Conservation (phyloP, 2,888 invertebrate genomes). For the Tinea pellionella region DNA sequence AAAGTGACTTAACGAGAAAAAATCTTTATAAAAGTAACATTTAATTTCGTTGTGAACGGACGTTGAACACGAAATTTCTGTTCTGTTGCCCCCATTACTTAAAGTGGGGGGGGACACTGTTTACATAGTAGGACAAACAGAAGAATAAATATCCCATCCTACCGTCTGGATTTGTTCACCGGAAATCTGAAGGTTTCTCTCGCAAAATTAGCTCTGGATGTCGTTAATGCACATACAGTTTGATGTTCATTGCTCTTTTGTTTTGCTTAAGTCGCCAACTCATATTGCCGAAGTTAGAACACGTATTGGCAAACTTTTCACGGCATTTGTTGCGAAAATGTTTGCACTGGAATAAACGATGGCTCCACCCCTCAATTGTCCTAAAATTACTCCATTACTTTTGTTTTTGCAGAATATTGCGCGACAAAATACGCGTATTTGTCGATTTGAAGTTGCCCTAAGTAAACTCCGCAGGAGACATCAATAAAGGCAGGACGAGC, state of each 20-base stretch:
- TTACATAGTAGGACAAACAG: neutral
- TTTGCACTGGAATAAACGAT: neutral
- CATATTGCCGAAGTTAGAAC: neutral
- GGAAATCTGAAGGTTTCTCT: neutral
- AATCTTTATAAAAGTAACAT: neutral
- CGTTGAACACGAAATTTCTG: slow-evolving; percentile 1
- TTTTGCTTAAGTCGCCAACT: neutral
- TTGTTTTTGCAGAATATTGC: too few relatives aligned
- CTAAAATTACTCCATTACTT: too few relatives aligned
- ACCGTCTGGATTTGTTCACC: neutral
- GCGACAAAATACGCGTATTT: too few relatives aligned
- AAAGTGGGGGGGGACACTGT: slow-evolving; percentile 4
- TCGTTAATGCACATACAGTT: slow-evolving; percentile 5
- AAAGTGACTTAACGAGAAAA: slow-evolving; percentile 7
- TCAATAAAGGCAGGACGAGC: too few relatives aligned
- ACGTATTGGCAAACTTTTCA: neutral
- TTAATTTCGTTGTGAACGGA: slow-evolving; percentile 7
- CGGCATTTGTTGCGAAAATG: neutral
- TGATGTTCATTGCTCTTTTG: slow-evolving; percentile 8
- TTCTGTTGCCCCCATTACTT: slow-evolving; percentile 4
- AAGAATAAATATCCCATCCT: neutral
- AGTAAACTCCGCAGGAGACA: too few relatives aligned
- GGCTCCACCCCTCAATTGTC: too few relatives aligned
- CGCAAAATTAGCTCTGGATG: neutral
- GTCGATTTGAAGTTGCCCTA: too few relatives aligned